Conservation (phyloP, 2,113 vertebrate genomes). For the Rhea pennata region DNA sequence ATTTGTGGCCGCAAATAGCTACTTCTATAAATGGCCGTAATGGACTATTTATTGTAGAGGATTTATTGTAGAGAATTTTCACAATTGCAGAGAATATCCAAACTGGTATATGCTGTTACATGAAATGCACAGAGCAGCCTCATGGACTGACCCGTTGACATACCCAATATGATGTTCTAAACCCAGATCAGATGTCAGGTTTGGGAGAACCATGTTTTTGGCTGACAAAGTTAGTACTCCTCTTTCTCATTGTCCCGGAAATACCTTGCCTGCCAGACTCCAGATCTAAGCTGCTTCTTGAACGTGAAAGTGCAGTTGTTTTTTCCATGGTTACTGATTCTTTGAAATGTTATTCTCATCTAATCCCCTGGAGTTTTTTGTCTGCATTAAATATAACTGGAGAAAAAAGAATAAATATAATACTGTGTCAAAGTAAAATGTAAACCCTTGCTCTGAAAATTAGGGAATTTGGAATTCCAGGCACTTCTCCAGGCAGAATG, state of each 20-base stretch:
- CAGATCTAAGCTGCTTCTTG: not conserved
- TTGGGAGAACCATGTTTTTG: not conserved
- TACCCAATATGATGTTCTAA: not conserved
- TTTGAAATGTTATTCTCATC: not conserved
- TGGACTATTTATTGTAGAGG: not conserved
- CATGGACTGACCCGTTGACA: not conserved
- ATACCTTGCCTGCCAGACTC: not conserved
- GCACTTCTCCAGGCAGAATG: not conserved
- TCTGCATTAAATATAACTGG: not conserved
- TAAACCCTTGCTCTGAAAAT: not conserved
- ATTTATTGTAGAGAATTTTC: not conserved
- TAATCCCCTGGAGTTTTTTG: not conserved
- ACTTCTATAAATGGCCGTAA: not conserved
- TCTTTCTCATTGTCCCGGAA: not conserved
- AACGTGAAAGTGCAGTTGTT: not conserved
- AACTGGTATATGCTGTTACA: fast-evolving
- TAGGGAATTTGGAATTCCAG: not conserved
- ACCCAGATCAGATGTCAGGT: not conserved
- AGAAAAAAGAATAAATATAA: not conserved
- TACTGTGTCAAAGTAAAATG: not conserved
- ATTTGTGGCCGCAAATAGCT: not conserved
- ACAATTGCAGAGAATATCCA: not conserved
- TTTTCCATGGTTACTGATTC: not conserved
- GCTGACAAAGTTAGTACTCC: not conserved
- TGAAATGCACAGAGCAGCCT: not conserved